Evolutionary conservation across 2,797 vertebrate species (phyloP).

Genomic region (Alauda arvensis): DNA sequence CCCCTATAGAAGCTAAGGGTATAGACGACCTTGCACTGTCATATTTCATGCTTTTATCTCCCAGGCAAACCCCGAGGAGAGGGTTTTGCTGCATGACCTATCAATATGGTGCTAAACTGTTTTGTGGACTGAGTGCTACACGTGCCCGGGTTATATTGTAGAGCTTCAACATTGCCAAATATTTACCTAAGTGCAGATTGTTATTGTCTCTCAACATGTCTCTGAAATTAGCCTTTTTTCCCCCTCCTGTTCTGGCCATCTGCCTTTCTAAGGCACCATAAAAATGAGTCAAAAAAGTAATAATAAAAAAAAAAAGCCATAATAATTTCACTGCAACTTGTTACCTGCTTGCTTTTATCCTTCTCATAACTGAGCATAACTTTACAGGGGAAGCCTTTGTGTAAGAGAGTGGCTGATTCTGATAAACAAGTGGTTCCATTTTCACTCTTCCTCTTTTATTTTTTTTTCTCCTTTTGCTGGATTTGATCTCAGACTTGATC

Average conservation of each 20-base stretch:
- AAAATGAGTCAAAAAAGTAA: background rate
- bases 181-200: constrained; percentile 46
- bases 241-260: background rate
- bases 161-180: constrained; percentile 39
- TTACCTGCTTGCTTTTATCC: constrained; percentile 46
- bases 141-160: constrained; percentile 64
- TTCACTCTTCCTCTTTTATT: constrained; percentile 12
- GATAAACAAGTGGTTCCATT: background rate
- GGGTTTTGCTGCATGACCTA: constrained; percentile 74
- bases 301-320: background rate
- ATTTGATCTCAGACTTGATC: constrained; percentile 1
- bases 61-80: constrained; percentile 55
- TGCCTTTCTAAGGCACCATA: constrained; percentile 15
- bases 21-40: constrained; percentile 83
- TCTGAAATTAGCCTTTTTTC: background rate
- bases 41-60: constrained; percentile 73
- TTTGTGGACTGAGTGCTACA: constrained; percentile 69
- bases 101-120: constrained; percentile 88
- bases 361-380: constrained; percentile 34
- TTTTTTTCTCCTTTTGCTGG: constrained; percentile 20
- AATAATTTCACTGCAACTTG: constrained; percentile 22
- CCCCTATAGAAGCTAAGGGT: constrained; percentile 73
- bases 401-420: constrained; percentile 23
- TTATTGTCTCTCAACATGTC: constrained; percentile 14
- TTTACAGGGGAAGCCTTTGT: constrained; percentile 48